Evolutionary conservation across 2,797 vertebrate genomes (phyloP).

Genomic region (Typhlichthys subterraneus): DNA sequence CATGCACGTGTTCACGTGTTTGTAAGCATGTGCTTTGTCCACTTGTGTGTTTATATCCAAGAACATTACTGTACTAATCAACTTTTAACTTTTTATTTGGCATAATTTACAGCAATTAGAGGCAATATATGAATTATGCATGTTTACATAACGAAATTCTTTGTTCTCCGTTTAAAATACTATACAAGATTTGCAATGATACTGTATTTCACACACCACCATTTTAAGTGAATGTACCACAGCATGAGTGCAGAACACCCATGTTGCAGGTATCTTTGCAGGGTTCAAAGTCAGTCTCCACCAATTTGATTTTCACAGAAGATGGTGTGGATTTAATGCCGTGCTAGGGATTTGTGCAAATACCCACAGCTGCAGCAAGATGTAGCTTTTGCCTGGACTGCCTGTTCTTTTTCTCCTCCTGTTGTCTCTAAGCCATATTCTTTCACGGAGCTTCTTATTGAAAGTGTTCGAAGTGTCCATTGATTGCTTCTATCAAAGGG

Average conservation of each 20-base stretch:
- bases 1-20: too few relatives aligned
- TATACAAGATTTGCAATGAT: too few relatives aligned
- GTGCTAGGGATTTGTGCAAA: background rate
- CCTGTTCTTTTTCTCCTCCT: conserved; percentile 40
- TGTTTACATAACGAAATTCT: too few relatives aligned
- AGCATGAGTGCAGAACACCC: conserved; percentile 11
- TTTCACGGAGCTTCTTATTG: conserved; percentile 25
- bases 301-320: conserved; percentile 5
- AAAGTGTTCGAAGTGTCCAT: conserved; percentile 59
- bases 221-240: conserved; percentile 8
- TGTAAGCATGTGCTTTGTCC: too few relatives aligned
- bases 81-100: too few relatives aligned
- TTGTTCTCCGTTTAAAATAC: too few relatives aligned
- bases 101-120: too few relatives aligned
- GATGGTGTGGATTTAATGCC: background rate
- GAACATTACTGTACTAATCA: too few relatives aligned
- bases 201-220: too few relatives aligned
- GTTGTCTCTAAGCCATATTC: conserved; percentile 40
- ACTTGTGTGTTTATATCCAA: too few relatives aligned
- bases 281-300: conserved; percentile 32
- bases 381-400: conserved; percentile 16
- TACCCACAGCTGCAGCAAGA: conserved; percentile 18
- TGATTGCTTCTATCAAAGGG: conserved; percentile 76
- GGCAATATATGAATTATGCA: too few relatives aligned
- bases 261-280: conserved; percentile 8